Evolutionary conservation across 92 coral and sea anemone species (phyloP).

Genomic region (Porites cylindrica): DNA sequence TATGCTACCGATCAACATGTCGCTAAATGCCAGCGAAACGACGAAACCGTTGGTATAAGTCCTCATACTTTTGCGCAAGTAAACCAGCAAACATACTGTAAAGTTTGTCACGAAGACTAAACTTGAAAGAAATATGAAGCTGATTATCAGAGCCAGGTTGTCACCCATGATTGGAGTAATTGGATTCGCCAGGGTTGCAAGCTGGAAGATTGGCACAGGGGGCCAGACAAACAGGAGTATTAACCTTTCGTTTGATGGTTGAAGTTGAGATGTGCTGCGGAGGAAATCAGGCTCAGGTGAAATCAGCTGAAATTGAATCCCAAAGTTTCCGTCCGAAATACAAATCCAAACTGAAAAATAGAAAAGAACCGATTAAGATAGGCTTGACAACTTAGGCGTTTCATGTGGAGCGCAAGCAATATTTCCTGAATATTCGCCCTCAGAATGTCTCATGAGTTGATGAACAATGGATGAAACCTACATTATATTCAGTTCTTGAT

Average conservation of each 20-base stretch:
- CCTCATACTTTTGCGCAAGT: slow-evolving; percentile 32
- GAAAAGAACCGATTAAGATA: neutral
- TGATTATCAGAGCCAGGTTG: neutral
- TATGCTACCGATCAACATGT: slow-evolving; percentile 52
- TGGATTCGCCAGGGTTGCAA: slow-evolving; percentile 35
- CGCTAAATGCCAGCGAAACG: slow-evolving; percentile 63
- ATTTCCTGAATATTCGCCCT: neutral
- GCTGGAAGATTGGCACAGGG: neutral
- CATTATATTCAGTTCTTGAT: neutral
- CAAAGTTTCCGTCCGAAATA: neutral
- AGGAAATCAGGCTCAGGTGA: neutral
- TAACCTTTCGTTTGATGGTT: neutral
- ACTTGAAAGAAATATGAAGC: slow-evolving; percentile 21
- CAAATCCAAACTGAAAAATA: neutral
- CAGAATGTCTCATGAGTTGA: neutral
- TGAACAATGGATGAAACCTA: neutral
- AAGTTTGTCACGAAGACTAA: slow-evolving; percentile 42
- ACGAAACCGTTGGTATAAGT: slow-evolving; percentile 66
- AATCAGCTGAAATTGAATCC: neutral
- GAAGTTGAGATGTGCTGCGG: no score
- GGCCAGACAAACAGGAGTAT: neutral
- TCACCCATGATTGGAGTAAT: slow-evolving; percentile 30
- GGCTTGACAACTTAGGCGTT: neutral
- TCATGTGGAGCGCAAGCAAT: neutral
- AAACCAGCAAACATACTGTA: slow-evolving; percentile 51